phyloP scores from a whole-genome alignment of 2,888 invertebrate genomes.

The Pogonocherus hispidulus region DNA sequence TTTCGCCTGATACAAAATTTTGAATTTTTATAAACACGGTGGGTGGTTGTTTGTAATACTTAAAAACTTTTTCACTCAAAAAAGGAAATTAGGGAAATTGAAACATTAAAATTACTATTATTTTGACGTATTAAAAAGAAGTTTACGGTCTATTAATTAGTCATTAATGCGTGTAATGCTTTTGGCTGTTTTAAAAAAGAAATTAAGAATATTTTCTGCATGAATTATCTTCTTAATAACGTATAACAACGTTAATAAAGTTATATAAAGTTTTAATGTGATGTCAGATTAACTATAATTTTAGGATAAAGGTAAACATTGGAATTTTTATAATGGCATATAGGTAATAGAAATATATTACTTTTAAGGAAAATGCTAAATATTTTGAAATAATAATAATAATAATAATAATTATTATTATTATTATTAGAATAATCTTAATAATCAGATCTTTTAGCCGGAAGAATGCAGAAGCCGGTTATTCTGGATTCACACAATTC shows the following conservation, averaged over 20 bases:
- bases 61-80: not conserved
- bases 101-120: conserved; percentile 11
- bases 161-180: conserved; percentile 26
- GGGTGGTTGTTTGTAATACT: not conserved
- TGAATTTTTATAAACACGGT: not conserved
- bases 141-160: conserved; percentile 26
- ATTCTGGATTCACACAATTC: too few relatives aligned
- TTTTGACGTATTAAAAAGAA: conserved; percentile 7
- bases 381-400: too few relatives aligned
- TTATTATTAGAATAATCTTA: too few relatives aligned
- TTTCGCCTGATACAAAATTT: not conserved
- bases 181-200: not conserved
- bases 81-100: not conserved
- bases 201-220: conserved; percentile 22
- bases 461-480: too few relatives aligned
- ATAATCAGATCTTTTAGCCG: too few relatives aligned
- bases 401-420: too few relatives aligned
- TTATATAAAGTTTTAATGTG: conserved; percentile 17
- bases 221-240: conserved; percentile 10
- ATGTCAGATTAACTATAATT: conserved; percentile 12
- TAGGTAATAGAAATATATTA: too few relatives aligned
- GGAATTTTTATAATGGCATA: too few relatives aligned
- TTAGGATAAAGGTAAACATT: not conserved
- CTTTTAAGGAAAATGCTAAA: too few relatives aligned
- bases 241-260: conserved; percentile 7